A percentile compares a stretch with the other conserved stretches of the same genome.
These are phyloP conservation scores for Halichondria panicea DNA, from an alignment of 37 sponge, comb jelly and placozoan species.

Conservation along the genomic window DNA sequence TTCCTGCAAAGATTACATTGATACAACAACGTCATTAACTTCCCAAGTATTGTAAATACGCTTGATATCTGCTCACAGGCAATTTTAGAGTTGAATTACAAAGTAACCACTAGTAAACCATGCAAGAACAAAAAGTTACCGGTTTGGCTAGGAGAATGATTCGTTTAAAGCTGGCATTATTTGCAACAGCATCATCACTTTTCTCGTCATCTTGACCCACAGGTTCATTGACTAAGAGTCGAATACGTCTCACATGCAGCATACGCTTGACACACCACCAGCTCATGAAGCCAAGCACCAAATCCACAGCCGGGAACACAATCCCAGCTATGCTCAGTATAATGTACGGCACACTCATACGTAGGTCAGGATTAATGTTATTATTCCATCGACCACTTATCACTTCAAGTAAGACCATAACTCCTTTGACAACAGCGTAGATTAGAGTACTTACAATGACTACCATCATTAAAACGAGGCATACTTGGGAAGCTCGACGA, in stretches of 20 bases:
- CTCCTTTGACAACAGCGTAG: slow-evolving; percentile 62
- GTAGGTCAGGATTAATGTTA: background rate
- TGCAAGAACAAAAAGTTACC: slow-evolving; percentile 25
- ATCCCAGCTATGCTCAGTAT: slow-evolving; percentile 36
- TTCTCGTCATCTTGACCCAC: slow-evolving; percentile 25
- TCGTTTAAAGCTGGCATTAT: slow-evolving; percentile 48
- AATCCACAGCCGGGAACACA: slow-evolving; percentile 52
- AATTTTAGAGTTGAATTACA: background rate
- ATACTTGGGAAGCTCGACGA: background rate
- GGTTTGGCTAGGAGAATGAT: slow-evolving; percentile 48
- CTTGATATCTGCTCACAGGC: background rate
- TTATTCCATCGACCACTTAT: slow-evolving; percentile 1
- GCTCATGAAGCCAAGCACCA: slow-evolving; percentile 21
- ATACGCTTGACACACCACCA: slow-evolving; percentile 35
- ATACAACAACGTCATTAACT: background rate
- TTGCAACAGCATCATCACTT: slow-evolving; percentile 3
- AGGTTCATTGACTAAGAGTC: slow-evolving; percentile 36
- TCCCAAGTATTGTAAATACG: background rate
- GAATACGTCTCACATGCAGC: slow-evolving; percentile 17
- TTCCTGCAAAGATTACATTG: slow-evolving; percentile 50
- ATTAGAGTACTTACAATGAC: background rate
- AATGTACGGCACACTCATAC: slow-evolving; percentile 66
- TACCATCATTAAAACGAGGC: slow-evolving; percentile 22
- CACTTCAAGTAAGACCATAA: slow-evolving; percentile 25
- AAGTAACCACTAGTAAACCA: background rate